Conservation (phyloP, 2,888 invertebrate species). For the Metellina segmentata region DNA sequence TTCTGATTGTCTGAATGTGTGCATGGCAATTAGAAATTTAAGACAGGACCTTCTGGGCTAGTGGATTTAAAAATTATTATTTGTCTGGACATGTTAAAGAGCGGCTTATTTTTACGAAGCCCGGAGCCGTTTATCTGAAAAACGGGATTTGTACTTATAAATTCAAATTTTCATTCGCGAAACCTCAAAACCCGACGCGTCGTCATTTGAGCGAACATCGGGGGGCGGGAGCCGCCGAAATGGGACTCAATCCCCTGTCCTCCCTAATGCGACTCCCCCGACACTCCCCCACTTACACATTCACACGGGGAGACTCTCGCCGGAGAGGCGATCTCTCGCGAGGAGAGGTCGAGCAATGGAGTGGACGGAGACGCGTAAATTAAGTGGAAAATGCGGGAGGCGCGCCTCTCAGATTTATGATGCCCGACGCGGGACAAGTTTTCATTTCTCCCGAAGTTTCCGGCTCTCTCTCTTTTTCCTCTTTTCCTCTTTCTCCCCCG, state of each 20-base stretch:
- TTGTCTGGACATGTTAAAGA: no score
- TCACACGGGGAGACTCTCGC: background rate
- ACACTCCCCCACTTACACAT: slow-evolving; percentile 3
- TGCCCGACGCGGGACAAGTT: slow-evolving; percentile 49
- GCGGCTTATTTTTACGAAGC: no score
- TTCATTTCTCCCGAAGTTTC: slow-evolving; percentile 57
- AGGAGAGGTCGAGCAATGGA: slow-evolving; percentile 11
- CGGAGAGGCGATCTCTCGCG: slow-evolving; percentile 9
- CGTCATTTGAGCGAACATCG: no score
- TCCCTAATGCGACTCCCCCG: no score
- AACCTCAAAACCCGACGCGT: background rate
- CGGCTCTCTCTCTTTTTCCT: background rate
- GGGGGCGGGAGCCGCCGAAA: background rate
- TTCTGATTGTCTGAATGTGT: no score
- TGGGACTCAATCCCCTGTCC: no score
- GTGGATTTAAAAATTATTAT: no score
- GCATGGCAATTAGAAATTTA: no score
- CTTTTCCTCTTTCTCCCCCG: background rate
- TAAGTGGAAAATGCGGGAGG: slow-evolving; percentile 59
- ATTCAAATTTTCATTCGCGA: no score
- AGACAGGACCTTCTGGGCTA: no score
- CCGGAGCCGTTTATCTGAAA: no score
- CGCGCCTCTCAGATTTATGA: slow-evolving; percentile 69
- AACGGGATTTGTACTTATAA: no score
- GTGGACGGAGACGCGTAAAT: slow-evolving; percentile 54